Base-by-base conservation (phyloP, 2,888 invertebrate genomes). In the Eupithecia abbreviata region DNA sequence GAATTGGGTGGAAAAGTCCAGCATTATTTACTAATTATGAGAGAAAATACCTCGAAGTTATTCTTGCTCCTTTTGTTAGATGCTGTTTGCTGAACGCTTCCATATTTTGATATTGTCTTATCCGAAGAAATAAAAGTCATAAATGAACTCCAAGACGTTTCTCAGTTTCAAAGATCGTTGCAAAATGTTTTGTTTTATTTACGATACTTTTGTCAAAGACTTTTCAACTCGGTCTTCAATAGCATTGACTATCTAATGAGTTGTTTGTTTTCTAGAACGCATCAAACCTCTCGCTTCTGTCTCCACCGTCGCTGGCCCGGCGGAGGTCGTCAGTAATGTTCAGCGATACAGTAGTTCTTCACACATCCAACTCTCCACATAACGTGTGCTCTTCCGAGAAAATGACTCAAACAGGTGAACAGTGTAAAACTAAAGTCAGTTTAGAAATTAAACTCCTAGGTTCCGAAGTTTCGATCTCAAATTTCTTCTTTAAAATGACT, bases 321-420 rank as follows among this genome's bases (percentile, higher is more conserved):
- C 96, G 98, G 30, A 95, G 98, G 73, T 98, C 98, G 65, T 98
- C 98, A 81, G 98, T 98, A 79, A 98, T 98, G 98, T 98, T 98
- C 93, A 98, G 97, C 87, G 98, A 98, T 88, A 97, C 98, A 55
- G 97, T 98, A 15, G 94, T 98, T 65, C 95, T 98, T 51, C 98
- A 98, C 87, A 86, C 90, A 1, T 92, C 92, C 3, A 92, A 87
- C 79, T 87, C 90, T 30, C 91, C 89, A 1, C 92, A 93, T 79
- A 95, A 95, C 77, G 96, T 97, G 55, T 98, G 97, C 90, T 97
- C 97, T 72, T 97, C 97, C 66, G 98, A 98, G 90, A 98, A 98
- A 91, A 98, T 98, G 96, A 98, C 98, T 5, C 98, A 98, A 93
- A 97, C 98, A 82, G 96, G 96, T 96, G 66, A n/a, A 66, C 42